These are phyloP conservation scores for Scaptomyza cyrtandrae DNA, from an alignment of 2,888 invertebrate species.

Conservation along the genomic window DNA sequence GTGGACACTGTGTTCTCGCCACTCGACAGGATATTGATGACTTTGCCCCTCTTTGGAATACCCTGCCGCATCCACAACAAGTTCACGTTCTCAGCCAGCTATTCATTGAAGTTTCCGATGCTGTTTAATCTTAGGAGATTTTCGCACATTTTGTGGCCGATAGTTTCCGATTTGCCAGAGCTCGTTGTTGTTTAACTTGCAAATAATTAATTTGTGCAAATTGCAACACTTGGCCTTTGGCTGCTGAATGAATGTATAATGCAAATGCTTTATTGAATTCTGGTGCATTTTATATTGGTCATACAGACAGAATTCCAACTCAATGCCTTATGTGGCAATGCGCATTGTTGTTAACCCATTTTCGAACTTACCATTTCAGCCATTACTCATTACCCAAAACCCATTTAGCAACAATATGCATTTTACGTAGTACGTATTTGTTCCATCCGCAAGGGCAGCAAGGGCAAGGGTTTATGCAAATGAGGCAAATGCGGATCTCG, in stretches of 20 bases:
- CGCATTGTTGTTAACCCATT: constrained; percentile 20
- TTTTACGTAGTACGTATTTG: constrained; percentile 8
- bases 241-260: constrained; percentile 26
- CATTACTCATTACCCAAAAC: constrained; percentile 7
- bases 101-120: constrained; percentile 36
- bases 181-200: constrained; percentile 32
- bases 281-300: constrained; percentile 54
- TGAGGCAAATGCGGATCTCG: constrained; percentile 51
- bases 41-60: constrained; percentile 21
- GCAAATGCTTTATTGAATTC: constrained; percentile 51
- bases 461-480: constrained; percentile 64
- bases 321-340: constrained; percentile 5
- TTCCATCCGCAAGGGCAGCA: constrained; percentile 14
- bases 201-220: constrained; percentile 72
- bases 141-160: constrained; percentile 64
- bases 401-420: constrained; percentile 12
- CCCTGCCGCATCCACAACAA: too few species aligned
- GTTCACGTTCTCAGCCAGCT: constrained; percentile 4
- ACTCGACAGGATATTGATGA: constrained; percentile 74
- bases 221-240: constrained; percentile 40
- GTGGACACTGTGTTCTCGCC: constrained; percentile 46
- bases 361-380: neutral
- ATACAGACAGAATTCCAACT: constrained; percentile 1
- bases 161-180: constrained; percentile 42
- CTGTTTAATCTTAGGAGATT: constrained; percentile 74